Base-by-base conservation (phyloP, 2,113 vertebrate genomes). In the Megaptera novaeangliae region DNA sequence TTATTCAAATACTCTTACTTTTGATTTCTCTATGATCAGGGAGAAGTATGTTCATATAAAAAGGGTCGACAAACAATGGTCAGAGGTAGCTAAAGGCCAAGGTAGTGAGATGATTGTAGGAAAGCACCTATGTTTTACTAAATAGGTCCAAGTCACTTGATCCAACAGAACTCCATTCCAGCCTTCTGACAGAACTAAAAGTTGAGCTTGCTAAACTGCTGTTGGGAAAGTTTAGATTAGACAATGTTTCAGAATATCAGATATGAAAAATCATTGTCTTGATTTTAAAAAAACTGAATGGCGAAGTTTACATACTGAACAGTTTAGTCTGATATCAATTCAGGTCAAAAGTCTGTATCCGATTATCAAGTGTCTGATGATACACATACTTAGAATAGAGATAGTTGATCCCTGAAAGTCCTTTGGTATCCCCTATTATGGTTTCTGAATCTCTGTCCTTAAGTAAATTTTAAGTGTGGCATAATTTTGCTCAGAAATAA, bases 91-190 rank as follows among this genome's bases (percentile, higher is more conserved):
- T 94, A 52, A 88, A 96, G 52, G 11, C 49, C 72, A 91, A 88
- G 20, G 71, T 88, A 85, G 29, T 81, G 71, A 97, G 59, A 95
- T 49, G 31, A 86, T 72, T 90, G 17, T 88, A 86, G 72, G 41
- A 95, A 84, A 96, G 27, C 15, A 74, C 12, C 9, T 88, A 3
- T 81, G 29, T 74, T 78, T 91, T 74, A 61, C 31, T 93, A 95
- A 96, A 88, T 81, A 36, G 74, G 25, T 78, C 15, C n/a, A 61
- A 71, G 31, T 93, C n/a, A 95, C 77, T 85, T 93, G 44, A 88
- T 93, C 72, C 18, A 71, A 52, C 25, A 92, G 59, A 96, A 92
- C 72, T 91, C 52, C 72, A 96, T 96, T 97, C 77, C 93, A 97
- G 39, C 18, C 87, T 95, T 93, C 66, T 96, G 87, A 91, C n/a